phyloP scores from a whole-genome alignment of 2,113 vertebrate genomes.

The Theristicus caerulescens region DNA sequence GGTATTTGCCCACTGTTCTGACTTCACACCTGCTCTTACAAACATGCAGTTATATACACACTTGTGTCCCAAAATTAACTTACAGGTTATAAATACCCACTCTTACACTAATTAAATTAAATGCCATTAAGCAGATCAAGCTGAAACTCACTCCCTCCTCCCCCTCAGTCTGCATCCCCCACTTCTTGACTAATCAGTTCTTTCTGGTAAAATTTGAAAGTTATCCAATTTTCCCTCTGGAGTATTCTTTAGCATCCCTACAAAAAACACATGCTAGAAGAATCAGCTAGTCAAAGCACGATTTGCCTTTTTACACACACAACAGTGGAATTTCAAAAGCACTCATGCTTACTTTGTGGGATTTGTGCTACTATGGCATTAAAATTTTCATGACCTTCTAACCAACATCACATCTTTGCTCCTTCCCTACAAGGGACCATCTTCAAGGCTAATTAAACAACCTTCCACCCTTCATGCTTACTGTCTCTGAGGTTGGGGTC shows the following conservation, averaged over 20 bases:
- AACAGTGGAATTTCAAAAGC: not conserved
- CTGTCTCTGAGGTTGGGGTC: not conserved
- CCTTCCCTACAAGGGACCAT: not conserved
- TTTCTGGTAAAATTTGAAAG: not conserved
- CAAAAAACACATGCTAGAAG: not conserved
- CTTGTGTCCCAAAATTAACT: not conserved
- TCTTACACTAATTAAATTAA: not conserved
- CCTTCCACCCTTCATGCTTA: not conserved
- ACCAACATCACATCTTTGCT: not conserved
- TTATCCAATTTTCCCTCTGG: not conserved
- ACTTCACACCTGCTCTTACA: not conserved
- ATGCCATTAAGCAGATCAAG: not conserved
- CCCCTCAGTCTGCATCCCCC: not conserved
- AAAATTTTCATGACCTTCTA: not conserved
- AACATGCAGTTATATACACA: not conserved
- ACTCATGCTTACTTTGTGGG: not conserved
- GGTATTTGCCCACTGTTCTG: not conserved
- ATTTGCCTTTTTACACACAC: not conserved
- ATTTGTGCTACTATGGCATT: not conserved
- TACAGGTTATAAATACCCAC: not conserved
- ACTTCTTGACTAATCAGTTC: constrained; percentile 13
- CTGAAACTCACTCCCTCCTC: not conserved
- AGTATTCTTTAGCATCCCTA: constrained; percentile 22
- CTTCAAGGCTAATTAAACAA: not conserved
- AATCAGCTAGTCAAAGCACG: not conserved